Conservation (phyloP, 37 sponge, comb jelly and placozoan genomes). For the Axinella damicornis region DNA sequence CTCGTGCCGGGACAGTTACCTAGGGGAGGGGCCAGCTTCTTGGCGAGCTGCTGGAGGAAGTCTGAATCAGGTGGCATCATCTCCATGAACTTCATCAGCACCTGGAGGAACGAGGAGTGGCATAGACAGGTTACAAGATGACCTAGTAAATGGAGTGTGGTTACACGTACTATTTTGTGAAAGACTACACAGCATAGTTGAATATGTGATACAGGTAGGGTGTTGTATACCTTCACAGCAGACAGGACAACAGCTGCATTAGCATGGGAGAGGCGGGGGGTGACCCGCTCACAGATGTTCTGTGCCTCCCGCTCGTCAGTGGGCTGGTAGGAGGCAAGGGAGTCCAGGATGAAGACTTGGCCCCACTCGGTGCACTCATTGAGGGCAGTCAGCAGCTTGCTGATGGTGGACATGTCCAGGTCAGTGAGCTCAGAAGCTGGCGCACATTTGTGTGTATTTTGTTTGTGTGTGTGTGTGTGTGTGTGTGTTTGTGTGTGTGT, state of each 20-base stretch:
- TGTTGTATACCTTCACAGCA: constrained; percentile 82
- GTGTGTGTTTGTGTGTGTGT: too few relatives aligned
- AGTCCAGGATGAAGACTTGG: constrained; percentile 98
- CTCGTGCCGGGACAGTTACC: constrained; percentile 35
- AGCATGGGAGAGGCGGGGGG: constrained; percentile 96
- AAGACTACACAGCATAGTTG: too few relatives aligned
- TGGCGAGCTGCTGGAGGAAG: constrained; percentile 69
- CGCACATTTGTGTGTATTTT: too few relatives aligned
- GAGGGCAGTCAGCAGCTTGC: constrained; percentile 98
- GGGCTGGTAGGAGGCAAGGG: constrained; percentile 84
- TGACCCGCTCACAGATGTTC: constrained; percentile 97
- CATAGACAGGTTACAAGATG: neutral
- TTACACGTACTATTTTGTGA: too few relatives aligned
- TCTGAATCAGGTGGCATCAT: constrained; percentile 69
- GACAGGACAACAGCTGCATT: constrained; percentile 99
- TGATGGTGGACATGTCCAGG: constrained; percentile 91
- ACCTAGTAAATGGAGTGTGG: too few relatives aligned
- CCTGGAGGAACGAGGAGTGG: constrained; percentile 10
- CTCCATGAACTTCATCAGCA: constrained; percentile 96
- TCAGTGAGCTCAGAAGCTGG: constrained; percentile 79
- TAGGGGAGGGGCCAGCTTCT: constrained; percentile 96
- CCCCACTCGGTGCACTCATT: constrained; percentile 99
- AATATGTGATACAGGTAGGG: too few relatives aligned
- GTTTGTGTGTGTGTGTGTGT: neutral
- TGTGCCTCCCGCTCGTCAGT: constrained; percentile 90